Base-by-base conservation (phyloP, 2,888 invertebrate genomes). In the Nephrotoma guestfalica region DNA sequence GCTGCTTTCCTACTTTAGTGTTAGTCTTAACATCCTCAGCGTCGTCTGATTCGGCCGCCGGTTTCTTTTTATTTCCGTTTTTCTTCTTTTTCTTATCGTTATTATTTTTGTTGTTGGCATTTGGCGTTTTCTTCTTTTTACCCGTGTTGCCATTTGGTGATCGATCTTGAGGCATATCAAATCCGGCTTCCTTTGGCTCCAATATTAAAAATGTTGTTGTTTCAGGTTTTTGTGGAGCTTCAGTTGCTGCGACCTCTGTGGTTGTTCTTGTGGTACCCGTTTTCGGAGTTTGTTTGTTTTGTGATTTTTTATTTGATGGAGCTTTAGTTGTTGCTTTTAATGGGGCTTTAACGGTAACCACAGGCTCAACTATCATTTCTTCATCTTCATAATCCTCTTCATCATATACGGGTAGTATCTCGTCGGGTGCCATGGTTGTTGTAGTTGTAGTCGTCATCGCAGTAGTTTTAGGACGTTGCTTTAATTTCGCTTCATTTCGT, bases 401-500 rank as follows among this genome's bases (percentile, higher is more conserved):
- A 86, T 88, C 89, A 15, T 88, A 89, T 18, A 88, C 89, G 11
- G 88, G 87, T 41, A 84, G 41, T 71, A 71, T 3, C 4, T 71
- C 71, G 9, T 30, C 71, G 4, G 71, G 71, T 5, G 2, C n/a
- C 18, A 43, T 40, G 30, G 87, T 85, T 45, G 85, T 87, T 43
- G 85, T 40, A 0, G 89, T 88, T 57, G 88, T 86, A 13, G 90
- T 88, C 4, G 88, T 86, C 11, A 88, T 88, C 2, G 90, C 90
- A 2, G 90, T 88, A 0, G 93, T 91, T 42, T 86, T 86, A 43
- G 87, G 45, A 43, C 87, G 87, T 7, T 15, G 42, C 89, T 89
- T 87, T 89, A 89, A 87, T 90, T 91, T 88, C 90, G 7, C 13
- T 84, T 84, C 41, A 90, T 87, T 0, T 90, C 90, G 87, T 90